These are phyloP conservation scores for Rousettus madagascariensis DNA, from an alignment of 2,797 vertebrate genomes.

Conservation along the genomic window DNA sequence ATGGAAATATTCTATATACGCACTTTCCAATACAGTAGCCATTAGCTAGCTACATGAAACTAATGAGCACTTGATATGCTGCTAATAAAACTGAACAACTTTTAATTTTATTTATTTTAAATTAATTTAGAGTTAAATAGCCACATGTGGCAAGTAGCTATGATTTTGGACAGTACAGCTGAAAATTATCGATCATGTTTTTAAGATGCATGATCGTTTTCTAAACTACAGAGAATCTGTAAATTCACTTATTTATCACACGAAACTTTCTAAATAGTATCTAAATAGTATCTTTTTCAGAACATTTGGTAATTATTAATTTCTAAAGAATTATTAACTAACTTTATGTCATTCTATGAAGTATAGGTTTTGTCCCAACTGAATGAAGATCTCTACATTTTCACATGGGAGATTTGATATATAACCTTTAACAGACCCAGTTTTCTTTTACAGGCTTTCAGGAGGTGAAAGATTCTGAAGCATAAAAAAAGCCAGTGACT, in stretches of 20 bases:
- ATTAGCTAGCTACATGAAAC: not conserved
- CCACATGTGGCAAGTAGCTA: not conserved
- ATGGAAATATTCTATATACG: not conserved
- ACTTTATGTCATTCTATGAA: constrained; percentile 20
- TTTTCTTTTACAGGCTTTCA: constrained; percentile 10
- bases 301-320: constrained; percentile 23
- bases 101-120: constrained; percentile 14
- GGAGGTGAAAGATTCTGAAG: constrained; percentile 31
- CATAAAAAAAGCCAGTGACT: not conserved
- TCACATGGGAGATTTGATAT: not conserved
- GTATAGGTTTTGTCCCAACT: not conserved
- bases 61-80: not conserved
- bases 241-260: constrained; percentile 4
- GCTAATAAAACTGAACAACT: constrained; percentile 20
- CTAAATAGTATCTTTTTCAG: not conserved
- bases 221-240: not conserved
- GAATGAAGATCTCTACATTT: not conserved
- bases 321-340: constrained; percentile 25
- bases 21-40: not conserved
- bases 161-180: not conserved
- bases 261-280: not conserved
- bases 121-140: constrained; percentile 32
- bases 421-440: not conserved
- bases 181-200: not conserved
- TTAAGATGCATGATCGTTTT: constrained; percentile 18